These are phyloP conservation scores for Adrianichthys oophorus DNA, from an alignment of 2,797 vertebrate species.

Conservation along the genomic window DNA sequence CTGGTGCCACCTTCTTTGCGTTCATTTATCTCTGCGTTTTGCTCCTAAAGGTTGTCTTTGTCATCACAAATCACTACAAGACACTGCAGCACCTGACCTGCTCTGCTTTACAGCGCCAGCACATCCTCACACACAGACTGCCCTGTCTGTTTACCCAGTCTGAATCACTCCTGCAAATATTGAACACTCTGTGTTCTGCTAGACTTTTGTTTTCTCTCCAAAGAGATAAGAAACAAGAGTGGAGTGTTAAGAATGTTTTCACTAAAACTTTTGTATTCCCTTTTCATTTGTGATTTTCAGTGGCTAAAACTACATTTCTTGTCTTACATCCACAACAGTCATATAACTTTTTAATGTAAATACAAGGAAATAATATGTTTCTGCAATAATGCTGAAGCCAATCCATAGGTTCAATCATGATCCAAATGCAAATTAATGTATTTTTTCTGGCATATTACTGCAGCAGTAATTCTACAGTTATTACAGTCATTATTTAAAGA, in stretches of 20 bases:
- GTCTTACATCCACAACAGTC: no score
- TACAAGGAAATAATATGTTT: no score
- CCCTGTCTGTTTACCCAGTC: slow-evolving; percentile 15
- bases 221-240: slow-evolving; percentile 20
- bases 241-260: background rate
- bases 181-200: slow-evolving; percentile 38
- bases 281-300: no score
- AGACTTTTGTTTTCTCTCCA: slow-evolving; percentile 29
- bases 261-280: no score
- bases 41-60: slow-evolving; percentile 1
- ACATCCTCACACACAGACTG: slow-evolving; percentile 21
- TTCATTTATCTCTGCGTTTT: slow-evolving; percentile 24
- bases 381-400: no score
- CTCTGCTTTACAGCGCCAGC: slow-evolving; percentile 34
- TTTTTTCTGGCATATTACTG: no score
- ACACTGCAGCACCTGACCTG: slow-evolving; percentile 4
- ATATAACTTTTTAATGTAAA: no score
- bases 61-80: background rate
- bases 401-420: no score
- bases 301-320: no score
- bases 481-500: no score
- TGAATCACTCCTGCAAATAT: slow-evolving; percentile 50
- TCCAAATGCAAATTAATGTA: no score
- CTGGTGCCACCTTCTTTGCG: slow-evolving; percentile 33
- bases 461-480: no score